These are phyloP conservation scores for Triplophysa yarkandensis DNA, from an alignment of 2,797 vertebrate genomes.

Conservation along the genomic window DNA sequence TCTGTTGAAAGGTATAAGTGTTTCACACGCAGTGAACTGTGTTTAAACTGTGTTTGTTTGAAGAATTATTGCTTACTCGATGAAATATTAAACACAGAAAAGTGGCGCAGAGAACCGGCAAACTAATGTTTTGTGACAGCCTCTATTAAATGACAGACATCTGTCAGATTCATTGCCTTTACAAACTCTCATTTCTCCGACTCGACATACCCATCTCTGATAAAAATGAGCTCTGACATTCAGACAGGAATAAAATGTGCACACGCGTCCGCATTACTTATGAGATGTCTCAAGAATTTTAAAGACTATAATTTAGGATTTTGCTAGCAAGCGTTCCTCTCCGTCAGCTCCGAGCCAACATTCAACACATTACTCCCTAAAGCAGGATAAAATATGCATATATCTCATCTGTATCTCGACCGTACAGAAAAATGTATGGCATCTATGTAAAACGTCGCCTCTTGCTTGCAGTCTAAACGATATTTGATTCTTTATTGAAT, in stretches of 20 bases:
- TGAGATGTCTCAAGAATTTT: slow-evolving; percentile 14
- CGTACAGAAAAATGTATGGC: neutral
- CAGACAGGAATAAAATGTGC: slow-evolving; percentile 10
- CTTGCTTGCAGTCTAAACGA: slow-evolving; percentile 20
- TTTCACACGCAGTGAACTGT: slow-evolving; percentile 69
- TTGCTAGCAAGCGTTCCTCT: neutral
- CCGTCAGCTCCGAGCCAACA: neutral
- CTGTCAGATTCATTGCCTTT: slow-evolving; percentile 32
- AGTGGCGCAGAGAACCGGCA: slow-evolving; percentile 65
- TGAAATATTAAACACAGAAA: slow-evolving; percentile 75
- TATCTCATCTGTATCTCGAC: slow-evolving; percentile 16
- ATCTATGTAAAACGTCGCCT: slow-evolving; percentile 32
- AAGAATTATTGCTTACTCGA: slow-evolving; percentile 72
- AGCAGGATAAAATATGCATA: slow-evolving; percentile 33
- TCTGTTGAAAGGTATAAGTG: slow-evolving; percentile 35
- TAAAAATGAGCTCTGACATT: neutral
- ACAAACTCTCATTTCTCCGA: neutral
- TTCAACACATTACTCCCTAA: slow-evolving; percentile 18
- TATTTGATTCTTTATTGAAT: slow-evolving; percentile 70
- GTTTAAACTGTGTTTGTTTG: slow-evolving; percentile 77
- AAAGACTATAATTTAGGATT: slow-evolving; percentile 19
- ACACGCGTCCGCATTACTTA: neutral
- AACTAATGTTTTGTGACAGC: slow-evolving; percentile 73
- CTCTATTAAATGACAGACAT: slow-evolving; percentile 65
- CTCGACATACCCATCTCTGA: neutral